A percentile compares a stretch with the other conserved stretches of the same genome.
These are phyloP conservation scores for Leptatherina wallacei DNA, from an alignment of 2,797 vertebrate genomes.

Conservation along the genomic window DNA sequence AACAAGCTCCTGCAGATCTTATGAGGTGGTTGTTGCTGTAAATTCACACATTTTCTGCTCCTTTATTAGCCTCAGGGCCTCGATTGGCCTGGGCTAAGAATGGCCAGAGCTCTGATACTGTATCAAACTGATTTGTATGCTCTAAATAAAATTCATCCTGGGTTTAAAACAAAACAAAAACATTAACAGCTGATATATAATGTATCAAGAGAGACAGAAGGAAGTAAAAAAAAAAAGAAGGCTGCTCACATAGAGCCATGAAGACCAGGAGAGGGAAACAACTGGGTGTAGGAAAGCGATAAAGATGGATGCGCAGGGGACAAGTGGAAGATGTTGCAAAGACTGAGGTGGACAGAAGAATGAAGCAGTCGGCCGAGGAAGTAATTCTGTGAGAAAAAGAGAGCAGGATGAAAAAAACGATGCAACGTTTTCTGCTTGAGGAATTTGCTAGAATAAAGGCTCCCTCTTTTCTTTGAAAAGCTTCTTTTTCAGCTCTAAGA, in stretches of 20 bases:
- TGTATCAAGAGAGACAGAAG: constrained; percentile 8
- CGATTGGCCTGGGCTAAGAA: constrained; percentile 47
- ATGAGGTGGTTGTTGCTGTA: constrained; percentile 10
- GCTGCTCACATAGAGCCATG: constrained; percentile 15
- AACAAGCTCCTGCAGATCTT: constrained; percentile 39
- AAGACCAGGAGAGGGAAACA: constrained; percentile 8
- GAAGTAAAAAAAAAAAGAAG: constrained; percentile 14
- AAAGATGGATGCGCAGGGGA: constrained; percentile 14
- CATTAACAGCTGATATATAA: constrained; percentile 58
- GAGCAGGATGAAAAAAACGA: constrained; percentile 34
- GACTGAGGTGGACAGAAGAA: constrained; percentile 12
- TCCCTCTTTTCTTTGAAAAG: constrained; percentile 35
- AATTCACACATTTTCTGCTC: constrained; percentile 18
- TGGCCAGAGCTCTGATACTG: constrained; percentile 48
- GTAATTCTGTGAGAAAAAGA: constrained; percentile 43
- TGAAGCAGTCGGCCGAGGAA: constrained; percentile 15
- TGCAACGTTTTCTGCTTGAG: constrained; percentile 28
- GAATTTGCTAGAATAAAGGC: constrained; percentile 36
- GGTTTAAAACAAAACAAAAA: constrained; percentile 18
- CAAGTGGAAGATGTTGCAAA: constrained; percentile 11
- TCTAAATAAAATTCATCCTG: constrained; percentile 65
- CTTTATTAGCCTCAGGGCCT: constrained; percentile 35
- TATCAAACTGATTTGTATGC: constrained; percentile 74
- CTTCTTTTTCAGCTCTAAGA: constrained; percentile 20
- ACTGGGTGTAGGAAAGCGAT: constrained; percentile 8